Conservation (phyloP, 2,113 vertebrate genomes). For the Mola mola region DNA sequence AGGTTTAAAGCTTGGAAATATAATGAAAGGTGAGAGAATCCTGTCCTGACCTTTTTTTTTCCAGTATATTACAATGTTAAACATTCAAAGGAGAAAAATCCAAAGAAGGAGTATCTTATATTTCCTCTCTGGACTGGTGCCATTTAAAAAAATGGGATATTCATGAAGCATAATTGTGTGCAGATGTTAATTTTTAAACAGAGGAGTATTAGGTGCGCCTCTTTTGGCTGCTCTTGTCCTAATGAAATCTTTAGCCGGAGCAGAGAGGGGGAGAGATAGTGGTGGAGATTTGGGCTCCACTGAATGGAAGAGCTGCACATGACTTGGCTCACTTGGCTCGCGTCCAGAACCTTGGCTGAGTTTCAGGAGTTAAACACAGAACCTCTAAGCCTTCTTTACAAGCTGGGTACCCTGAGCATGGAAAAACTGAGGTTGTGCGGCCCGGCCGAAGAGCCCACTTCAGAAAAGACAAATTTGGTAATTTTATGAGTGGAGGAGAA, state of each 20-base stretch:
- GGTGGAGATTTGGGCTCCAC: constrained; percentile 69
- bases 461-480: constrained; percentile 63
- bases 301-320: constrained; percentile 77
- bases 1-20: constrained; percentile 37
- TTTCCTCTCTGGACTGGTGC: constrained; percentile 61
- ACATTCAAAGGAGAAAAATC: constrained; percentile 35
- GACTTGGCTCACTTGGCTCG: constrained; percentile 75
- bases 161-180: constrained; percentile 81
- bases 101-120: constrained; percentile 52
- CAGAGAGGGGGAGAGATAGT: constrained; percentile 57
- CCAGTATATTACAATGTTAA: constrained; percentile 32
- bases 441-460: constrained; percentile 55
- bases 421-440: constrained; percentile 78
- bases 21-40: constrained; percentile 44
- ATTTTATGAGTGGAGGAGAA: constrained; percentile 35
- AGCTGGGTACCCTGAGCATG: constrained; percentile 76
- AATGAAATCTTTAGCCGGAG: constrained; percentile 79
- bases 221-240: constrained; percentile 71
- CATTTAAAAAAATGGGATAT: constrained; percentile 75
- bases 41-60: constrained; percentile 27
- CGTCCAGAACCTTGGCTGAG: constrained; percentile 76
- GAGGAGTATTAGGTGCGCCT: constrained; percentile 80
- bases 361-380: constrained; percentile 84
- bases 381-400: constrained; percentile 78
- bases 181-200: constrained; percentile 84